Evolutionary conservation across 2,888 invertebrate species (phyloP).

Genomic region (Oligia fasciuncula): DNA sequence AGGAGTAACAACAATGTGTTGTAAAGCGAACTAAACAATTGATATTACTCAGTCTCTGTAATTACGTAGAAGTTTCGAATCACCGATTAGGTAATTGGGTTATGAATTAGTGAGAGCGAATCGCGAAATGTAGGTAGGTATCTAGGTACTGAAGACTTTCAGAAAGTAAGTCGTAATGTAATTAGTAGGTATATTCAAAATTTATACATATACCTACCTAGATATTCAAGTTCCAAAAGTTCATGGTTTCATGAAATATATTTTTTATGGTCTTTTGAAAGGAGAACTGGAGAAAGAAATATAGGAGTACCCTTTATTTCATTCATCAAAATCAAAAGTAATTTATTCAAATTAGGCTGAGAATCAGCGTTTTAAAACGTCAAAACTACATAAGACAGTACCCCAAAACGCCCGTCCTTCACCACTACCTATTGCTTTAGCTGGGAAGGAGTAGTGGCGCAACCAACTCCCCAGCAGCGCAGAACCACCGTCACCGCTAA

Average conservation of each 20-base stretch:
- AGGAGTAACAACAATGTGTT: conserved; percentile 27
- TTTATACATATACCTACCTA: background rate
- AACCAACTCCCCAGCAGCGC: background rate
- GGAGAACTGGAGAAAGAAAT: background rate
- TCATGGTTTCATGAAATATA: background rate
- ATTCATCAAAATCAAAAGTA: background rate
- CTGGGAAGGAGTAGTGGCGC: background rate
- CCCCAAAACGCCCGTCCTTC: background rate
- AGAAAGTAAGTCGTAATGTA: background rate
- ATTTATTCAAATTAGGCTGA: background rate
- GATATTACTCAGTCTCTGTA: conserved; percentile 35
- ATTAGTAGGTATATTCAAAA: background rate
- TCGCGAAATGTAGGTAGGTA: background rate
- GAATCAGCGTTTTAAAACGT: background rate
- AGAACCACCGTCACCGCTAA: background rate
- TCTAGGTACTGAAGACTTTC: background rate
- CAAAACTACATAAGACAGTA: background rate
- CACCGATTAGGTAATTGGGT: conserved; percentile 36
- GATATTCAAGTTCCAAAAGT: background rate
- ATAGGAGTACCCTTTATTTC: background rate
- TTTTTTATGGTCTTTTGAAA: background rate
- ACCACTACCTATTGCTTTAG: background rate
- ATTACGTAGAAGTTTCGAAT: conserved; percentile 48
- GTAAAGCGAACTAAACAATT: conserved; percentile 50
- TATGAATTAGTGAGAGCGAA: conserved; percentile 35